Evolutionary conservation across 2,888 invertebrate genomes (phyloP).

Genomic region (Torymus aiolomorphi): DNA sequence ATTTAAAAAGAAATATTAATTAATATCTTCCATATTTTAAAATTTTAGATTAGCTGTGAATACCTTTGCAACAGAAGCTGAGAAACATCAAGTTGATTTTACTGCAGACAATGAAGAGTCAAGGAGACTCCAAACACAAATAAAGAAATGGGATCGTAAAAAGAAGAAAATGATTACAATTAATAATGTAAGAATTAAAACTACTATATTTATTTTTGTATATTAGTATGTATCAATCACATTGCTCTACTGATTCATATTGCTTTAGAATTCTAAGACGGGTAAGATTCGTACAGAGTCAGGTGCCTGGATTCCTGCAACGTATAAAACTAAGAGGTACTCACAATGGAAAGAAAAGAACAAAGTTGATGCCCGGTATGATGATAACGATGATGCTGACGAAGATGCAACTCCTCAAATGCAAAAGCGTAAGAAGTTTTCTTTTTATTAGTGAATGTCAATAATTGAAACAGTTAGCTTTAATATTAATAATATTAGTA

Average conservation of each 20-base stretch:
- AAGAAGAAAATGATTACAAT: conserved; percentile 94
- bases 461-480: too few relatives aligned
- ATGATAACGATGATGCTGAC: conserved; percentile 75
- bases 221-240: conserved; percentile 4
- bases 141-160: conserved; percentile 94
- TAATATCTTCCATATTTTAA: conserved; percentile 1
- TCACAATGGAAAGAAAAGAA: conserved; percentile 89
- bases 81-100: conserved; percentile 88
- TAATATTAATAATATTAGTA: too few relatives aligned
- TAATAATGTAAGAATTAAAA: conserved; percentile 76
- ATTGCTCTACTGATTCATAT: conserved; percentile 6
- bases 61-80: conserved; percentile 87
- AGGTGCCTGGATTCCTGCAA: conserved; percentile 94
- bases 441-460: background rate
- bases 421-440: conserved; percentile 65
- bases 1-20: background rate
- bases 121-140: conserved; percentile 79
- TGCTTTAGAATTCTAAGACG: conserved; percentile 77
- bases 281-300: conserved; percentile 96
- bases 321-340: conserved; percentile 94
- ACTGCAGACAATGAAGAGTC: conserved; percentile 86
- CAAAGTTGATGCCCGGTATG: conserved; percentile 76
- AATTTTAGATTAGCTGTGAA: conserved; percentile 84
- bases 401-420: conserved; percentile 71
- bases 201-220: conserved; percentile 60